Percentiles rank a stretch among this genome's conserved stretches.
Evolutionary conservation across 2,113 vertebrate genomes (phyloP).

Genomic region (Vimba vimba): DNA sequence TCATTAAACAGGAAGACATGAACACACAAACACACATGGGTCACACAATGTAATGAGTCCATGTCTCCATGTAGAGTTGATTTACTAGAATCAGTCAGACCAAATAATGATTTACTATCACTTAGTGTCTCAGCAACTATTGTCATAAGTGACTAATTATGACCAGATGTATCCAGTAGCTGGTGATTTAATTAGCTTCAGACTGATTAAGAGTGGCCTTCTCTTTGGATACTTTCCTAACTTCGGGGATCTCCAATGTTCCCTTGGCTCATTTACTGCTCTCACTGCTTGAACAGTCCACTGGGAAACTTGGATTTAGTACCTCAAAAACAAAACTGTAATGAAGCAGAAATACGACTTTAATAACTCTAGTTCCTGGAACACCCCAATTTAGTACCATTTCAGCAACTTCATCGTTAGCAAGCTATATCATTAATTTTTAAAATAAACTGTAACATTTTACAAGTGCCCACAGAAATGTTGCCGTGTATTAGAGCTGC

Average conservation of each 20-base stretch:
- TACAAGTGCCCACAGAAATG: too few relatives aligned
- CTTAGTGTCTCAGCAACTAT: background rate
- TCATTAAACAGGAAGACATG: background rate
- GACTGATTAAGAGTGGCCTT: slow-evolving; percentile 36
- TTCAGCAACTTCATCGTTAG: too few relatives aligned
- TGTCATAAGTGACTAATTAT: slow-evolving; percentile 50
- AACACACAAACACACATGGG: background rate
- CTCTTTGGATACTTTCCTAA: slow-evolving; percentile 8
- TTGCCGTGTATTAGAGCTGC: too few relatives aligned
- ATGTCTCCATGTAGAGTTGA: background rate
- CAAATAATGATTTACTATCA: background rate
- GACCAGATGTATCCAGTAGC: background rate
- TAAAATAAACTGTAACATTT: too few relatives aligned
- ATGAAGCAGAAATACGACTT: background rate
- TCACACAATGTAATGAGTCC: background rate
- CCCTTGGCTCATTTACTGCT: slow-evolving; percentile 39
- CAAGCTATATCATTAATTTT: too few relatives aligned
- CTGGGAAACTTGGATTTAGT: background rate
- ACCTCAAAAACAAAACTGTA: background rate
- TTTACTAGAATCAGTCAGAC: background rate
- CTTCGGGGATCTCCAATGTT: slow-evolving; percentile 10
- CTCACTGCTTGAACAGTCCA: slow-evolving; percentile 3
- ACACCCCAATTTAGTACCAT: background rate
- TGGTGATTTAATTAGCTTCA: slow-evolving; percentile 49
- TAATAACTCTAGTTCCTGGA: background rate